phyloP scores from a whole-genome alignment of 1,140 invertebrate species.

The Drosophila willistoni region DNA sequence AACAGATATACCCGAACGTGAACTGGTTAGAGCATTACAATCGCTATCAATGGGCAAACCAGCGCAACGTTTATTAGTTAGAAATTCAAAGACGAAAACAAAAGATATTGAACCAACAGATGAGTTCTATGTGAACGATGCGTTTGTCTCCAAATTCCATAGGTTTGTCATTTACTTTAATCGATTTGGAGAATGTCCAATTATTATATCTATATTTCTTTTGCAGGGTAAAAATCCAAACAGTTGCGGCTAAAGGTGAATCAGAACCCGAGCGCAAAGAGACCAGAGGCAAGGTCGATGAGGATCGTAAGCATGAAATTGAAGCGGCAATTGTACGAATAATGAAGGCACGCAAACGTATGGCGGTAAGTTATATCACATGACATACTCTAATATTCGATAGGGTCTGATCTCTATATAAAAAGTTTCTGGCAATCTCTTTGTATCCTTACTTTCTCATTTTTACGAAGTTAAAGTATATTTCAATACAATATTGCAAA shows the following conservation, averaged over 20 bases:
- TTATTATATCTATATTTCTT: slow-evolving; percentile 24
- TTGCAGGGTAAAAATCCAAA: slow-evolving; percentile 94
- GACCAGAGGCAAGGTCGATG: slow-evolving; percentile 98
- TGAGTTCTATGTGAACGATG: slow-evolving; percentile 98
- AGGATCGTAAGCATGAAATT: slow-evolving; percentile 99
- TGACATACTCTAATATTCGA: background rate
- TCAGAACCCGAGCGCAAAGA: slow-evolving; percentile 99
- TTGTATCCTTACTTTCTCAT: too few relatives aligned
- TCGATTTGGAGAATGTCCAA: background rate
- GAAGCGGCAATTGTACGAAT: slow-evolving; percentile 99
- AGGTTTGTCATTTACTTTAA: slow-evolving; percentile 84
- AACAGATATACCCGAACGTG: slow-evolving; percentile 98
- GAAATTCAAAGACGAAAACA: slow-evolving; percentile 92
- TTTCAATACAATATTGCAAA: too few relatives aligned
- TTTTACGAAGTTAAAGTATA: too few relatives aligned
- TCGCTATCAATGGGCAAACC: slow-evolving; percentile 99
- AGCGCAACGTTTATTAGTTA: slow-evolving; percentile 97
- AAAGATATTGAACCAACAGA: slow-evolving; percentile 98
- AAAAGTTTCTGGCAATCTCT: too few relatives aligned
- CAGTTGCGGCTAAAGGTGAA: slow-evolving; percentile 98
- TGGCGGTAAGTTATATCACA: slow-evolving; percentile 87
- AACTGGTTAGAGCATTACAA: slow-evolving; percentile 96
- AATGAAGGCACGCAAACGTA: slow-evolving; percentile 99
- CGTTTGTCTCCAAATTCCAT: slow-evolving; percentile 98
- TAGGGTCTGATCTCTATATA: too few relatives aligned